A percentile compares a stretch with the other conserved stretches of the same genome.
These are phyloP conservation scores for Enteromius paludinosus DNA, from an alignment of 2,797 vertebrate genomes.

Conservation along the genomic window DNA sequence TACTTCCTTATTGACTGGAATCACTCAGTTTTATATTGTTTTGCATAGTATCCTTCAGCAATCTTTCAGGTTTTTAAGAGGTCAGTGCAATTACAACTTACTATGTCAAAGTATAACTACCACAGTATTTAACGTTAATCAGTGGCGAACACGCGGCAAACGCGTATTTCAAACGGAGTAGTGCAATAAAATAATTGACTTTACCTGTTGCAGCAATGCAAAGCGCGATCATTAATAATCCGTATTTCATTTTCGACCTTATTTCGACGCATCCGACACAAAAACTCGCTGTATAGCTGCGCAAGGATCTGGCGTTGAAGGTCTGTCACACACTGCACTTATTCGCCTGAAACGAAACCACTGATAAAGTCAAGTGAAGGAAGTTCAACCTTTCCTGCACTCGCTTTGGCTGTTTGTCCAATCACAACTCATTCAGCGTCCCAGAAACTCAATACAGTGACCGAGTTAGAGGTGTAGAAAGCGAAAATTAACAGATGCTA, in stretches of 20 bases:
- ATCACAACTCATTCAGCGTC: conserved; percentile 13
- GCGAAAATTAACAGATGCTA: neutral
- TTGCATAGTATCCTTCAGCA: neutral
- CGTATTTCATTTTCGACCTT: conserved; percentile 13
- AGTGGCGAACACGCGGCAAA: no score
- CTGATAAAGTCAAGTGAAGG: neutral
- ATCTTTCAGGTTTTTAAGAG: neutral
- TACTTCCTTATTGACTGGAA: neutral
- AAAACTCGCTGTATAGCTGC: neutral
- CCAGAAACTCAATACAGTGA: neutral
- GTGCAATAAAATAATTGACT: neutral
- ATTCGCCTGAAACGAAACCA: conserved; percentile 30
- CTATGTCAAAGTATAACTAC: neutral
- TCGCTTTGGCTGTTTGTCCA: neutral
- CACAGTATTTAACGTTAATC: neutral
- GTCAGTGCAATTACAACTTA: neutral
- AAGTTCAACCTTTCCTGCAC: neutral
- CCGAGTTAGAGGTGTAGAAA: neutral
- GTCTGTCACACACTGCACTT: neutral
- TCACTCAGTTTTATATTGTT: neutral
- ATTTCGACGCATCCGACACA: neutral
- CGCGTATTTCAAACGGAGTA: neutral
- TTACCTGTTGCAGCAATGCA: conserved; percentile 45
- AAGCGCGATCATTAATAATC: neutral
- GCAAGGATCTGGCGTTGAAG: neutral